Percentiles rank a stretch among this genome's conserved stretches.
These are phyloP conservation scores for Nematopogon swammerdamellus DNA, from an alignment of 2,888 invertebrate genomes.

Conservation along the genomic window DNA sequence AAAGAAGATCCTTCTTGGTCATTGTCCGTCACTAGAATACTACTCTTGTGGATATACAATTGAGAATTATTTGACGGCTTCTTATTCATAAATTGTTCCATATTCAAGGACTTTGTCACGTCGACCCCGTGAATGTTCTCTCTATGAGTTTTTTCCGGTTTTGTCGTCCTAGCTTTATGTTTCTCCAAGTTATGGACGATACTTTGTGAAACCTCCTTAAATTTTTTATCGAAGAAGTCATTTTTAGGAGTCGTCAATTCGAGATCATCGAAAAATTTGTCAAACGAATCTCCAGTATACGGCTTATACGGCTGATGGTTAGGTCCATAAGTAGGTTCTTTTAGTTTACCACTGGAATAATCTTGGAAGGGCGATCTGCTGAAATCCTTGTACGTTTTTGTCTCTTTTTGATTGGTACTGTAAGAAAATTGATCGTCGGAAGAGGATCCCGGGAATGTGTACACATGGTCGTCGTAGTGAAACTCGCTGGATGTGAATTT, in stretches of 20 bases:
- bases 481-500: slow-evolving; percentile 51
- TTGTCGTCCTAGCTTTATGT: background rate
- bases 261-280: slow-evolving; percentile 33
- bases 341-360: slow-evolving; percentile 34
- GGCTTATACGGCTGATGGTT: slow-evolving; percentile 27
- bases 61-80: slow-evolving; percentile 12
- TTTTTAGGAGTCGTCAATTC: slow-evolving; percentile 53
- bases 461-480: slow-evolving; percentile 47
- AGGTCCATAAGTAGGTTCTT: slow-evolving; percentile 21
- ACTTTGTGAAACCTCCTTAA: slow-evolving; percentile 47
- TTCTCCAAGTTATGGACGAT: slow-evolving; percentile 46
- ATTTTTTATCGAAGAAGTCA: slow-evolving; percentile 51
- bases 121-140: background rate
- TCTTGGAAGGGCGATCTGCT: slow-evolving; percentile 27
- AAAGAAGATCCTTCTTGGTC: slow-evolving; percentile 35
- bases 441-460: slow-evolving; percentile 43
- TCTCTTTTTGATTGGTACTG: slow-evolving; percentile 24
- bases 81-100: background rate
- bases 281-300: slow-evolving; percentile 12
- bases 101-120: background rate
- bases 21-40: slow-evolving; percentile 41
- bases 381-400: slow-evolving; percentile 30
- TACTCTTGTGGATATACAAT: slow-evolving; percentile 53
- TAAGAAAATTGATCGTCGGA: slow-evolving; percentile 23
- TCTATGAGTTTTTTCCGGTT: background rate